phyloP scores from a whole-genome alignment of 2,888 invertebrate species.

The Schizaphis graminum region DNA sequence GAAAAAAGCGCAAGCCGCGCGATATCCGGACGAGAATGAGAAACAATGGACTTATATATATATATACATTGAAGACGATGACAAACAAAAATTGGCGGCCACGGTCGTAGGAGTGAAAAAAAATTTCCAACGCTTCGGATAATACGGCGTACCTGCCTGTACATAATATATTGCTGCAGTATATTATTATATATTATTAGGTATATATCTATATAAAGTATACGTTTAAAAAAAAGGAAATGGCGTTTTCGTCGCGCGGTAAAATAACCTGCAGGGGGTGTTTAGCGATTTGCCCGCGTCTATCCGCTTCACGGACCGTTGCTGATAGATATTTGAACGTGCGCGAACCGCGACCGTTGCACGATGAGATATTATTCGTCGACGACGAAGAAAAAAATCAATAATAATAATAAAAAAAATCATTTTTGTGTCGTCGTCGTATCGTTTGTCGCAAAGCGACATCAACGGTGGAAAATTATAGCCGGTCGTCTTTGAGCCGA shows the following conservation, averaged over 20 bases:
- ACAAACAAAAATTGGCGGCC: conserved; percentile 57
- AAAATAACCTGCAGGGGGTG: conserved; percentile 4
- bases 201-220: neutral
- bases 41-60: conserved; percentile 40
- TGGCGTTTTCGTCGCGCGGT: conserved; percentile 13
- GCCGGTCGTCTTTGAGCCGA: neutral
- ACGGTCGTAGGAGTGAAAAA: conserved; percentile 48
- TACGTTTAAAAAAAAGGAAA: conserved; percentile 37
- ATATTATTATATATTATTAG: neutral
- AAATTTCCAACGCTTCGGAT: conserved; percentile 30
- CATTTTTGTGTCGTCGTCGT: conserved; percentile 1
- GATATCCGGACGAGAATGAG: conserved; percentile 40
- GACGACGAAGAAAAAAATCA: neutral
- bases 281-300: conserved; percentile 48
- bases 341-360: conserved; percentile 48
- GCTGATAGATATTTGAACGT: conserved; percentile 43
- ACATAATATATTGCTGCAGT: neutral
- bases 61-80: conserved; percentile 20
- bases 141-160: neutral
- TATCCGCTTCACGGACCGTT: conserved; percentile 60
- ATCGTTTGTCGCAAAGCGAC: neutral
- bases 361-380: neutral
- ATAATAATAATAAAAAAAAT: neutral
- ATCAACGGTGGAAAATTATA: neutral
- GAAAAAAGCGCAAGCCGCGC: conserved; percentile 6